Base-by-base conservation (phyloP, 2,888 invertebrate genomes). In the Callinectes sapidus region DNA sequence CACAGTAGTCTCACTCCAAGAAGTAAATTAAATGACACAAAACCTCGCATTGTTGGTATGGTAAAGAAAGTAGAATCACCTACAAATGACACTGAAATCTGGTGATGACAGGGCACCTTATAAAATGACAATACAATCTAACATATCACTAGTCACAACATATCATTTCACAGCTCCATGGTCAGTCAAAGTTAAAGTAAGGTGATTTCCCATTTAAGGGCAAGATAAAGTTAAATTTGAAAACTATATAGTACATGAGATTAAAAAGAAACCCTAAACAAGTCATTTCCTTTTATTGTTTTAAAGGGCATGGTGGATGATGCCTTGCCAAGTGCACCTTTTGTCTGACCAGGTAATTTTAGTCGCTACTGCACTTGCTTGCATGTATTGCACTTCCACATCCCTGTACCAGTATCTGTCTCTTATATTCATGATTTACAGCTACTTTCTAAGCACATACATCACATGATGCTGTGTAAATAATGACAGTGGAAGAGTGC, bases 41-140 rank as follows among this genome's bases (percentile, higher is more conserved):
- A 91, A 89, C 94, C 94, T 55, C 89, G 94, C 18, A 91, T 94
- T 90, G 94, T 94, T 86, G 92, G 94, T 42, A 92, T 94, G 39
- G 66, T 94, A 28, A 90, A 92, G 66, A 94, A 94, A 66, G 89
- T 92, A 39, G 89, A 91, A 13, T 94, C 94, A 23, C 94, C 94
- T 32, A 81, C 90, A 48, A 94, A 85, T 71, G 92, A 94, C 71
- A 94, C 94, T 54, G 94, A 94, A 89, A 94, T 94, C 35, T 94
- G 94, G 94, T 94, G 91, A 86, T 90, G 81, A 81, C 71, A 77
- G 71, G 81, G n/a, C 71, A 81, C 16, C 81, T 81, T 35, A 18
- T 81, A 16, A 81, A 81, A 81, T 13, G 14, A 81, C 2, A 23
- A 71, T n/a, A 71, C 28, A 71, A 28, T 71, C n/a, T 10, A 23